Base-by-base conservation (phyloP, 2,888 invertebrate species). In the Cosmia pyralina region DNA sequence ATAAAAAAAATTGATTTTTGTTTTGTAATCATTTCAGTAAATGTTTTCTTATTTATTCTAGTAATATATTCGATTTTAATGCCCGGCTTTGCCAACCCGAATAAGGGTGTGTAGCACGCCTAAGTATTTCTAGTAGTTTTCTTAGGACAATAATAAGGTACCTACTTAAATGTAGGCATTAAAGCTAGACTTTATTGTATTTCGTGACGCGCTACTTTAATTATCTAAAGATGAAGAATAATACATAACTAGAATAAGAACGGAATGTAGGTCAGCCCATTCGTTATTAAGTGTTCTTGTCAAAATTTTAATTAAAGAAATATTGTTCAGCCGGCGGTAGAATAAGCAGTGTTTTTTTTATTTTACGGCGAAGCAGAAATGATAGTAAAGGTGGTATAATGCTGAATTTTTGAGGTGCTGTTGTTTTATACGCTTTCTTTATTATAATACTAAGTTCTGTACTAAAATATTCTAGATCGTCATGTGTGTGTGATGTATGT, bases 241-340 rank as follows among this genome's bases (percentile, higher is more conserved):
- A 67, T 55, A 63, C 0, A 73, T 73, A 53, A 44, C 58, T 46
- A 55, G 13, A 68, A 48, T 22, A 48, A 79, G 11, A 65, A 44
- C 4, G 41, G 13, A 63, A 78, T 82, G 50, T 67, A 59, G 69
- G 72, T 50, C 69, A 63, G 6, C 11, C 44, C 57, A 69, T 77
- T 69, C 57, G 41, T 62, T 71, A 68, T 60, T 68, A 62, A 66
- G 69, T 55, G 34, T 28, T 66, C 62, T 63, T 63, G 41, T 53
- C 15, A 38, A 72, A 59, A 64, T 67, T 81, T 79, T 68, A 79
- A 79, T 78, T 73, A 60, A 70, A 60, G 28, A 58, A 53, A 69
- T 57, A 69, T 38, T 58, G 41, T 57, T 65, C 38, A 28, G 38
- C 28, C 53, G 34, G 22, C 53, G 50, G 69, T 70, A 60, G 68